Percentiles rank a stretch among this genome's conserved stretches.
These are phyloP conservation scores for Urocynchramus pylzowi DNA, from an alignment of 2,113 vertebrate species.

Conservation along the genomic window DNA sequence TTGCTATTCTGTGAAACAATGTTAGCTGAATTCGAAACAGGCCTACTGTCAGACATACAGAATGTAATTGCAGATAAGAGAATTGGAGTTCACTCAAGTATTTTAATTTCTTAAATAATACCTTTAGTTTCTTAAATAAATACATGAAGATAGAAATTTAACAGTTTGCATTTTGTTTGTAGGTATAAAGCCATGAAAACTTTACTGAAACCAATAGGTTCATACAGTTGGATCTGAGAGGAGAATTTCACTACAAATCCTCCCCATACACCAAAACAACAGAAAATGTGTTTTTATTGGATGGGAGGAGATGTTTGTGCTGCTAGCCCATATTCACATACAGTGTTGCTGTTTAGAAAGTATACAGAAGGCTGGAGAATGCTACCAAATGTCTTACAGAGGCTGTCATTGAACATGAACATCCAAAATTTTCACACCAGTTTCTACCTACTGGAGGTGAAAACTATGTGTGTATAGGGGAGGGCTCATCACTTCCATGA, in stretches of 20 bases:
- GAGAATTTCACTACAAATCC: background rate
- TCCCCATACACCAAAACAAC: background rate
- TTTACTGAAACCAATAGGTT: background rate
- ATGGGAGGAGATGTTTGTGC: background rate
- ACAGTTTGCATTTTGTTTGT: background rate
- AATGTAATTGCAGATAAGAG: background rate
- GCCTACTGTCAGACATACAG: background rate
- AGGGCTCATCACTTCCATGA: accelerated
- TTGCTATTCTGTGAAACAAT: background rate
- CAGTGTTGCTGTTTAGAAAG: background rate
- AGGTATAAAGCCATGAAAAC: background rate
- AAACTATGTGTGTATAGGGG: accelerated
- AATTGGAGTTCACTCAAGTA: background rate
- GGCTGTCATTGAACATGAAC: background rate
- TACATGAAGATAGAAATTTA: background rate
- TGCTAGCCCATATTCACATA: background rate
- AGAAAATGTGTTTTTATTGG: background rate
- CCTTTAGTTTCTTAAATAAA: background rate
- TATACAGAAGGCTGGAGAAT: background rate
- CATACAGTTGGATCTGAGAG: background rate
- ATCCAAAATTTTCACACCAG: background rate
- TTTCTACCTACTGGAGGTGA: background rate
- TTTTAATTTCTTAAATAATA: background rate
- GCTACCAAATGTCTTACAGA: background rate
- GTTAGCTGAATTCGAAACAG: background rate